Evolutionary conservation across 23 tunicate genomes (phyloP).

Genomic region (Botrylloides violaceus): DNA sequence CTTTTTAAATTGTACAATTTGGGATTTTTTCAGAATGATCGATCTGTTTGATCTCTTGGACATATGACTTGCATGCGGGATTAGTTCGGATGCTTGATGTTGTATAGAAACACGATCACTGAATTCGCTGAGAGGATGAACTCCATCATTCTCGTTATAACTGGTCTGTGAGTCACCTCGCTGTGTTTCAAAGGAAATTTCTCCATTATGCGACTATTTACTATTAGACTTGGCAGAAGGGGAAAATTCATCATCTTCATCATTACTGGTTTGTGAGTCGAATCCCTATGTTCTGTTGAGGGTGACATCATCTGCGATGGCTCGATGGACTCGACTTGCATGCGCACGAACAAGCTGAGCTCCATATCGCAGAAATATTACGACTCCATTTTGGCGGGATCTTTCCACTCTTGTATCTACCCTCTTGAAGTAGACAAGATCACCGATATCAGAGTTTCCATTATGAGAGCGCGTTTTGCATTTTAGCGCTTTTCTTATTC

Average conservation of each 20-base stretch:
- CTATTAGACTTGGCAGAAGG: no score
- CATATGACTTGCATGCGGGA: neutral
- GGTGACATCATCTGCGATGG: neutral
- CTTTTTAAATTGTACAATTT: neutral
- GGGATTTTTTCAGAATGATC: neutral
- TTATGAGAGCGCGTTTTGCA: no score
- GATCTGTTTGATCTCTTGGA: neutral
- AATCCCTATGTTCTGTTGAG: neutral
- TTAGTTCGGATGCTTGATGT: neutral
- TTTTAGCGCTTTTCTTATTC: no score
- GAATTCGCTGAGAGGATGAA: no score
- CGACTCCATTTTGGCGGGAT: constrained; percentile 24
- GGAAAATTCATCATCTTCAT: neutral
- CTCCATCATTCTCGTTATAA: no score
- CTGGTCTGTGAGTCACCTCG: no score
- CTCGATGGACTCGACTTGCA: constrained; percentile 13
- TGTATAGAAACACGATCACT: neutral
- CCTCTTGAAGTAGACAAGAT: no score
- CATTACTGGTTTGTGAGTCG: neutral
- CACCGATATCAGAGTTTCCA: no score
- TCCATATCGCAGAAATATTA: constrained; percentile 20
- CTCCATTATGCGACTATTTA: no score
- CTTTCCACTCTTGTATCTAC: no score
- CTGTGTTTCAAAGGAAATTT: no score
- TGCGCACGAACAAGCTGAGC: constrained; percentile 19